phyloP scores from a whole-genome alignment of 2,888 invertebrate genomes.

The Dynastes maya region DNA sequence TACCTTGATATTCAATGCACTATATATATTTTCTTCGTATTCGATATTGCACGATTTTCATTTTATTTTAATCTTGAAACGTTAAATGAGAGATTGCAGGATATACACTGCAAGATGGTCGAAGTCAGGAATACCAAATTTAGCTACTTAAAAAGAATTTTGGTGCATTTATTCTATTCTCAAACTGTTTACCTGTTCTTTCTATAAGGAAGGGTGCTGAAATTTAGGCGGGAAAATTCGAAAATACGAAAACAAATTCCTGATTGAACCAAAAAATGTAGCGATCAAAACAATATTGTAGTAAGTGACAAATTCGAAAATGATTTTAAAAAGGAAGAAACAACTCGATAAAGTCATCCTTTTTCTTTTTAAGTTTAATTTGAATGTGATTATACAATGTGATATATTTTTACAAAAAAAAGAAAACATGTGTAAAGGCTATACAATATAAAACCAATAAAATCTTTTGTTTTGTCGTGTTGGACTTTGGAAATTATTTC shows the following conservation, averaged over 20 bases:
- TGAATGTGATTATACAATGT: slow-evolving; percentile 45
- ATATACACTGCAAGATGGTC: too few species aligned
- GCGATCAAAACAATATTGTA: background rate
- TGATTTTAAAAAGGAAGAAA: background rate
- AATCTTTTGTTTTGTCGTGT: slow-evolving; percentile 35
- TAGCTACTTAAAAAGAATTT: background rate
- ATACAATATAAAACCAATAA: slow-evolving; percentile 16
- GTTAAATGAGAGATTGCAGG: too few species aligned
- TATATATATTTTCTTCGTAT: slow-evolving; percentile 10
- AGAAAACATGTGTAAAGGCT: slow-evolving; percentile 23
- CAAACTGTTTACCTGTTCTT: background rate
- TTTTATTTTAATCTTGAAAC: too few species aligned
- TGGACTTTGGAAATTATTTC: background rate
- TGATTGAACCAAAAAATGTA: too few species aligned
- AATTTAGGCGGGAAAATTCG: background rate
- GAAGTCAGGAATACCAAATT: background rate
- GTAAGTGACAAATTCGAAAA: background rate
- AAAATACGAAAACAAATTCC: too few species aligned
- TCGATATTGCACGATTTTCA: too few species aligned
- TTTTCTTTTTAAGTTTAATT: slow-evolving; percentile 39
- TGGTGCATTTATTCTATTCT: slow-evolving; percentile 10
- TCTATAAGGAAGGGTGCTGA: background rate
- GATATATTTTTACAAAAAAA: slow-evolving; percentile 29
- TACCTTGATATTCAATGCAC: too few species aligned
- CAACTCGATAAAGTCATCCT: background rate